Evolutionary conservation across 1,140 invertebrate species (phyloP), one percentile per base, ranked within the genome.

Genomic region (Acromyrmex charruanus): DNA sequence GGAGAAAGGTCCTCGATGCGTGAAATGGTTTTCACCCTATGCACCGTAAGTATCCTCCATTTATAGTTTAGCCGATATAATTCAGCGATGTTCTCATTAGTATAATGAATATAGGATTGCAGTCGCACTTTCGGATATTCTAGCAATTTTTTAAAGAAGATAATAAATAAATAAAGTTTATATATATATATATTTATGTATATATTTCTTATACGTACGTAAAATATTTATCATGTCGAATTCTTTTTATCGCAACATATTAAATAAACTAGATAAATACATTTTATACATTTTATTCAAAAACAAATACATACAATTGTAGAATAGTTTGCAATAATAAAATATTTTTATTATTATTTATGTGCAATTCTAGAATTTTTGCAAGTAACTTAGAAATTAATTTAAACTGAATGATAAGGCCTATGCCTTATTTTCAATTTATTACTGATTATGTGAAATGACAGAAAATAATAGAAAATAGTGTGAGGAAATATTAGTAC

Each of bases 1-100:
- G 3, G 94, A 94, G 16, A 97, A 97, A 89, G 98, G 98, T 4
- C 97, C 97, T 0, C 88, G 91, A 0, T 96, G 96, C 93, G 96
- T 97, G 77, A 96, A 95, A 72, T 93, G 93, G 58, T 95, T 97
- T 79, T 96, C 97, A 0, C 95, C 95, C 1, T 94, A 94, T 49
- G 95, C 97, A 65, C 95, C 96, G 96, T 96, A 93, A 95, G 95
- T 95, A 90, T 18, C 49, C 39, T 28, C 12, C 1, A 6, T 25
- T 25, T 21, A 49, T 69, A 49, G 7, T 69, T 7, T 44, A 44
- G 31, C 10, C n/a, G 35, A 68, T 12, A 66, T 25, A 18, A 66
- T 66, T 35, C 25, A 18, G 7, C 0, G 3, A 49, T 39, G 6
- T 53, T 49, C 14, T 72, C 16, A 51, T 28, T 44, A 71, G 3